Percentiles rank a stretch among this genome's conserved stretches.
These are phyloP conservation scores for Oreonectes daqikongensis DNA, from an alignment of 2,797 vertebrate species.

Conservation along the genomic window DNA sequence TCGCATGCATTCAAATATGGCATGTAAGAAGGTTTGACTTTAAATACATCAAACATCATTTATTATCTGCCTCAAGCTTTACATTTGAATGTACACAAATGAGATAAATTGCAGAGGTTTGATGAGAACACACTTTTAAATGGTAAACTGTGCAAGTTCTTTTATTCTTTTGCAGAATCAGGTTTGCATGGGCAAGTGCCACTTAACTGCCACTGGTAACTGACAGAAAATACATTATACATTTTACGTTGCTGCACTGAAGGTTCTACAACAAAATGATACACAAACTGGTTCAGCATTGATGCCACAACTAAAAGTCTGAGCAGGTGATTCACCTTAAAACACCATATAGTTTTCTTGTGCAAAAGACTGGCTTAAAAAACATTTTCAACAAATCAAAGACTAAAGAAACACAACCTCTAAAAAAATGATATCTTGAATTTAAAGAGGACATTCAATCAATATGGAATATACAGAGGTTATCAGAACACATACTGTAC, in stretches of 20 bases:
- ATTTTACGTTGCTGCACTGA: neutral
- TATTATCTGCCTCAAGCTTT: neutral
- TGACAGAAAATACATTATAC: neutral
- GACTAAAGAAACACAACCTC: conserved; percentile 8
- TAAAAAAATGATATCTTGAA: conserved; percentile 2
- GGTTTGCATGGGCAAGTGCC: too few relatives aligned
- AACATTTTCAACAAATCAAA: neutral
- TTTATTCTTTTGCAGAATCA: too few relatives aligned
- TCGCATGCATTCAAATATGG: neutral
- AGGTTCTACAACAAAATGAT: neutral
- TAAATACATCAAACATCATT: too few relatives aligned
- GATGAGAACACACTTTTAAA: neutral
- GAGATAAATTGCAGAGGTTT: neutral
- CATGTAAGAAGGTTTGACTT: neutral
- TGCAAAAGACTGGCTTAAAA: neutral
- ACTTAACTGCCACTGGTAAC: neutral
- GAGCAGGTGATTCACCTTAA: neutral
- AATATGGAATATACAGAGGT: conserved; percentile 13
- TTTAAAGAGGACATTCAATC: neutral
- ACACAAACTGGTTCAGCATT: neutral
- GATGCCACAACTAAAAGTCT: neutral
- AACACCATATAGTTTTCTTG: neutral
- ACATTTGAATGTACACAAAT: neutral
- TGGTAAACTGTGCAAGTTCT: neutral
- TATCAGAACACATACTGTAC: conserved; percentile 1